A percentile compares a stretch with the other conserved stretches of the same genome.
Conservation (phyloP, 2,113 vertebrate genomes). For the Pomatorhinus ruficollis region DNA sequence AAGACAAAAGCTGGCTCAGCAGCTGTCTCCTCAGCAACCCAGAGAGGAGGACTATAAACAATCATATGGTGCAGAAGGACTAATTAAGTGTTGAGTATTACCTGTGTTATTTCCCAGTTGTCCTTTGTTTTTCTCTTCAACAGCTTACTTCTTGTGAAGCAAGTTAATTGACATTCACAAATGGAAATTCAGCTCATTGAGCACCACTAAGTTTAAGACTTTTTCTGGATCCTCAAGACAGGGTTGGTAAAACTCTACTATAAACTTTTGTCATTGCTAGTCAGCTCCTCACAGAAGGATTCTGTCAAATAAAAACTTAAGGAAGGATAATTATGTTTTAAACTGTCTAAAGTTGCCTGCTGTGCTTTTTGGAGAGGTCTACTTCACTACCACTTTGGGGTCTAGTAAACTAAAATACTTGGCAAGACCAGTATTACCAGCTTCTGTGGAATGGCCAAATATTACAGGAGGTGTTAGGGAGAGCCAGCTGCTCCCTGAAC, state of each 20-base stretch:
- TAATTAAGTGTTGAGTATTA: neutral
- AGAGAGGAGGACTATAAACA: neutral
- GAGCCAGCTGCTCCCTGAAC: neutral
- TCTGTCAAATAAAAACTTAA: neutral
- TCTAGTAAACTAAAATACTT: neutral
- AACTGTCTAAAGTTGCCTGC: neutral
- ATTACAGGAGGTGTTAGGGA: neutral
- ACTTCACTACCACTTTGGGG: neutral
- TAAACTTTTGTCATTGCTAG: neutral
- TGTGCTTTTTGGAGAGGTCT: neutral
- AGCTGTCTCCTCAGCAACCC: neutral
- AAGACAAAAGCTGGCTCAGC: neutral
- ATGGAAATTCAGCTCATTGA: neutral
- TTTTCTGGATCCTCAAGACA: neutral
- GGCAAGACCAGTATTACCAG: neutral
- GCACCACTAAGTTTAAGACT: neutral
- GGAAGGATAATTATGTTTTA: neutral
- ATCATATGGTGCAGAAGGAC: neutral
- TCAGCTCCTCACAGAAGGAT: neutral
- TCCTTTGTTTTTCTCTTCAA: neutral
- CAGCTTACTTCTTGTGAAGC: neutral
- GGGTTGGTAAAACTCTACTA: neutral
- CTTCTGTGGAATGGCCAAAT: neutral
- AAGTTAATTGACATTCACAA: neutral
- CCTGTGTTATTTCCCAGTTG: neutral